These are phyloP conservation scores for Erpetoichthys calabaricus DNA, from an alignment of 2,797 vertebrate genomes.

Conservation along the genomic window DNA sequence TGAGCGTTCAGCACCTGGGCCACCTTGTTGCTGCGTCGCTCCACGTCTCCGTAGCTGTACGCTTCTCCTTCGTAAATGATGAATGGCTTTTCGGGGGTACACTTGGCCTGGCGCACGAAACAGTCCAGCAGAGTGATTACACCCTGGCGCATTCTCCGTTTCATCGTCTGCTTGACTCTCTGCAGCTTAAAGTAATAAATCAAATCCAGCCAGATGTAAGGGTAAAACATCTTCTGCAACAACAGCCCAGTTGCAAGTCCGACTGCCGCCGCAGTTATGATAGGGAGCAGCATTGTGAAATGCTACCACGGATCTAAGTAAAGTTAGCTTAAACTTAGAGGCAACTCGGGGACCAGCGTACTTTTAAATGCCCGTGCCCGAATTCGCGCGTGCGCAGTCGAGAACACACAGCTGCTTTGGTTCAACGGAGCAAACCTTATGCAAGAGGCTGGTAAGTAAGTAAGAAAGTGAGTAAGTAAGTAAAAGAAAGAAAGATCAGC, in stretches of 20 bases:
- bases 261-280: conserved; percentile 38
- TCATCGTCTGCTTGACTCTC: conserved; percentile 31
- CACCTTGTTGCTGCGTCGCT: conserved; percentile 61
- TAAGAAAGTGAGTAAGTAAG: no score
- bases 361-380: no score
- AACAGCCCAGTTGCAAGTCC: conserved; percentile 41
- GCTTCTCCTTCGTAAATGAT: conserved; percentile 56
- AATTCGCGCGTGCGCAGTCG: no score
- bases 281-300: conserved; percentile 31
- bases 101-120: conserved; percentile 57
- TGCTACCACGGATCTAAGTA: no score
- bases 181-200: conserved; percentile 47
- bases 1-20: conserved; percentile 52
- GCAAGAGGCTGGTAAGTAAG: no score
- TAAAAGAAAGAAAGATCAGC: no score
- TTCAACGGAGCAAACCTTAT: no score
- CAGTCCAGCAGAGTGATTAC: conserved; percentile 59
- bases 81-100: conserved; percentile 63
- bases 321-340: no score
- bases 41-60: conserved; percentile 64
- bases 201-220: conserved; percentile 71
- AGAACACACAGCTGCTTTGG: no score
- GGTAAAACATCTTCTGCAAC: conserved; percentile 55
- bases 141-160: conserved; percentile 30
- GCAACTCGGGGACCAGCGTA: no score